Evolutionary conservation across 2,888 invertebrate genomes (phyloP).

Genomic region (Acleris cristana): DNA sequence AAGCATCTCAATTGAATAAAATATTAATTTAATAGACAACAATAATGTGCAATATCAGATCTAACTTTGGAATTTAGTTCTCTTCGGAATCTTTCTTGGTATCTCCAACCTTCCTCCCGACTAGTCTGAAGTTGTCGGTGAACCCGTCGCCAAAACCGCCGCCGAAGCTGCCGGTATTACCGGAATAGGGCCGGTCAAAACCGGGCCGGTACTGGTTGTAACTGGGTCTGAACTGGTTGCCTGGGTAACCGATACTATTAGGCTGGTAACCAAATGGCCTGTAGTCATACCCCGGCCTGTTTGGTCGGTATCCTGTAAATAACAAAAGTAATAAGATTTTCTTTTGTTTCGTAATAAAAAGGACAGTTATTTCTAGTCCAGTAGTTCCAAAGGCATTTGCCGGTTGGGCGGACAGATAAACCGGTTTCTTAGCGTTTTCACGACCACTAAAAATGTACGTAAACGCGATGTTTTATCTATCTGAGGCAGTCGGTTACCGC

Average conservation of each 20-base stretch:
- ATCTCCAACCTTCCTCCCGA: slow-evolving; percentile 64
- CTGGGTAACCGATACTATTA: slow-evolving; percentile 45
- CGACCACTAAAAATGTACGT: slow-evolving; percentile 29
- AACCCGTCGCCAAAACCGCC: slow-evolving; percentile 64
- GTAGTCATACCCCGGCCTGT: slow-evolving; percentile 52
- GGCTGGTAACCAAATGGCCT: slow-evolving; percentile 46
- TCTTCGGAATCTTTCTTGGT: slow-evolving; percentile 56
- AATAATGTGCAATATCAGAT: slow-evolving; percentile 1
- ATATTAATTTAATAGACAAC: slow-evolving; percentile 23
- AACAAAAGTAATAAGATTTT: background rate
- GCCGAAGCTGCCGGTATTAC: slow-evolving; percentile 60
- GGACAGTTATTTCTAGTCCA: slow-evolving; percentile 25
- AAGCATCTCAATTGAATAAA: background rate
- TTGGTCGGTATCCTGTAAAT: slow-evolving; percentile 43
- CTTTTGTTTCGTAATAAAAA: slow-evolving; percentile 13
- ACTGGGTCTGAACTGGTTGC: slow-evolving; percentile 47
- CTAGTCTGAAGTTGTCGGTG: slow-evolving; percentile 60
- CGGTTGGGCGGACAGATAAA: slow-evolving; percentile 19
- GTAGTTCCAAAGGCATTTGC: slow-evolving; percentile 13
- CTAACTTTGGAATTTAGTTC: slow-evolving; percentile 26
- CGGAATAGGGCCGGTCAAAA: slow-evolving; percentile 49
- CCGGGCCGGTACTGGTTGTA: slow-evolving; percentile 45
- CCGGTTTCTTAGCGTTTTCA: slow-evolving; percentile 19
- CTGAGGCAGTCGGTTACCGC: slow-evolving; percentile 11
- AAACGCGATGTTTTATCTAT: slow-evolving; percentile 26